A percentile compares a stretch with the other conserved stretches of the same genome.
These are phyloP conservation scores for Phyllotreta striolata DNA, from an alignment of 2,888 invertebrate species.

Conservation along the genomic window DNA sequence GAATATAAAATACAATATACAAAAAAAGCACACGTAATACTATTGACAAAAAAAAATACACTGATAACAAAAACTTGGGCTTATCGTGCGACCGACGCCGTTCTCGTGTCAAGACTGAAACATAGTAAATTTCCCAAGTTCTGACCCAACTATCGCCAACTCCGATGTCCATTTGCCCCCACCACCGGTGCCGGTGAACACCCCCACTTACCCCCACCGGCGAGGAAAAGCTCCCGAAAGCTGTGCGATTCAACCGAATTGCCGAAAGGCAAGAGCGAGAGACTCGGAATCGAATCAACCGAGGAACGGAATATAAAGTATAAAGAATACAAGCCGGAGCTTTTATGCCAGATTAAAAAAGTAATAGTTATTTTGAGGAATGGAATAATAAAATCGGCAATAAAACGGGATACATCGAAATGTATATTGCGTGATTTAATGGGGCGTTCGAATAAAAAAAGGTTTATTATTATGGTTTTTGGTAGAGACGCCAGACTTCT, in stretches of 20 bases:
- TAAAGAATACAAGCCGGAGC: conserved; percentile 39
- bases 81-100: conserved; percentile 14
- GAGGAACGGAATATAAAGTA: conserved; percentile 39
- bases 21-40: conserved; percentile 17
- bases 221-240: conserved; percentile 43
- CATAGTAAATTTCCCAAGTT: conserved; percentile 20
- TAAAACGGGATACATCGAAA: conserved; percentile 46
- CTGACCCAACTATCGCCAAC: conserved; percentile 19
- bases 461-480: conserved; percentile 35
- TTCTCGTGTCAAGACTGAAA: conserved; percentile 14
- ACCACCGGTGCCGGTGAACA: conserved; percentile 45
- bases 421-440: conserved; percentile 40
- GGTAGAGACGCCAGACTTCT: conserved; percentile 30
- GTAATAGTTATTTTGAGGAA: conserved; percentile 46
- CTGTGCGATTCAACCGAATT: conserved; percentile 42
- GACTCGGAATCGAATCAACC: not conserved
- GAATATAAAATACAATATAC: no score
- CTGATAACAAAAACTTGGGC: conserved; percentile 24
- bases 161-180: conserved; percentile 21
- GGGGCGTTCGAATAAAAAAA: conserved; percentile 38
- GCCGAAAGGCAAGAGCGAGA: conserved; percentile 11
- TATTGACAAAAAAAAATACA: conserved; percentile 16
- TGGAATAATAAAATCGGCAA: conserved; percentile 43
- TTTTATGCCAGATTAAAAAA: conserved; percentile 49
- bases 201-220: conserved; percentile 47